Conservation (phyloP, 2,888 invertebrate genomes). For the Raillietiella orientalis region DNA sequence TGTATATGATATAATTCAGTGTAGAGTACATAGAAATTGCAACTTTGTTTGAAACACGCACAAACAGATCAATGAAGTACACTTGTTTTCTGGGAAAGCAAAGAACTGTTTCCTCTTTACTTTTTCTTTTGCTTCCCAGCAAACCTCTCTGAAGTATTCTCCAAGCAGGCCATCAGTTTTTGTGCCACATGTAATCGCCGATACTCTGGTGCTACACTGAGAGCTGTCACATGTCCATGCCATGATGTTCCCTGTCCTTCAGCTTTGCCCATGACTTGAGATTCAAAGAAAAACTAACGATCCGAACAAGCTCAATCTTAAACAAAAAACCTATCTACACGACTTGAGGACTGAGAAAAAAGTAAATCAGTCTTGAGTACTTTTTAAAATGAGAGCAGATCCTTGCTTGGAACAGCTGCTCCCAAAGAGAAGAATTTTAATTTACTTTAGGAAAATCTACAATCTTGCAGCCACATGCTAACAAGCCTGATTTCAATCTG, state of each 20-base stretch:
- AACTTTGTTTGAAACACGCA: constrained; percentile 81
- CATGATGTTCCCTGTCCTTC: constrained; percentile 85
- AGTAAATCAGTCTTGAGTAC: too few relatives aligned
- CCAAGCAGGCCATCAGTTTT: constrained; percentile 68
- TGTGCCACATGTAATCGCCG: constrained; percentile 70
- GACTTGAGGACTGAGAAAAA: too few relatives aligned
- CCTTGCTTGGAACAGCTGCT: too few relatives aligned
- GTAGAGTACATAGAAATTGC: constrained; percentile 93
- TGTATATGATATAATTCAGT: constrained; percentile 79
- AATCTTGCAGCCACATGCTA: too few relatives aligned
- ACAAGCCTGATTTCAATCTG: too few relatives aligned
- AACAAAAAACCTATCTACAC: too few relatives aligned
- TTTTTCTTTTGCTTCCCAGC: constrained; percentile 1
- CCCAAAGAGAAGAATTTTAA: too few relatives aligned
- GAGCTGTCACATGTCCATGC: constrained; percentile 97
- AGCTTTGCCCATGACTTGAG: constrained; percentile 88
- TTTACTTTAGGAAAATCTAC: too few relatives aligned
- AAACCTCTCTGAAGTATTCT: constrained; percentile 80
- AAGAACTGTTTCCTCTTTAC: not conserved
- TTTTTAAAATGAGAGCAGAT: too few relatives aligned
- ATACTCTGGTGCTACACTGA: constrained; percentile 82
- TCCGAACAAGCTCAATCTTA: too few relatives aligned
- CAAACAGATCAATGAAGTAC: constrained; percentile 93
- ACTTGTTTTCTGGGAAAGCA: constrained; percentile 48
- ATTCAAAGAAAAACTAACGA: too few relatives aligned